Evolutionary conservation across 2,113 vertebrate species (phyloP).

Genomic region (Prolemur simus): DNA sequence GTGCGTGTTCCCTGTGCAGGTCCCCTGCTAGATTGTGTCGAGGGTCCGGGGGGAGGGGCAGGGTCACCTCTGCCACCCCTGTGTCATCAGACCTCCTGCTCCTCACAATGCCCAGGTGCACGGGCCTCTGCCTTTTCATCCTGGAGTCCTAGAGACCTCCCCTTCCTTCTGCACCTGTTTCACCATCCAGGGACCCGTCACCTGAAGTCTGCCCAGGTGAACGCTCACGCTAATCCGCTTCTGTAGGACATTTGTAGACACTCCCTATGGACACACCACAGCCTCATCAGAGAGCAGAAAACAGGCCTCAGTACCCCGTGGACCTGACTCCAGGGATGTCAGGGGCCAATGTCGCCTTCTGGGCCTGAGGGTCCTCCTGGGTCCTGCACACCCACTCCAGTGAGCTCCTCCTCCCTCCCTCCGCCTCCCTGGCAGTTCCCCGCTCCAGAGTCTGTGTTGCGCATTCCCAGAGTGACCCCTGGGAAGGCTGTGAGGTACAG

Average conservation of each 20-base stretch:
- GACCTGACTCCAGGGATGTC: not conserved
- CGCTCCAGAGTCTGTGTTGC: no score
- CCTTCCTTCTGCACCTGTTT: not conserved
- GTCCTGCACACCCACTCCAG: accelerated
- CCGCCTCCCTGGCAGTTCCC: not conserved
- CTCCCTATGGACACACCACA: no score
- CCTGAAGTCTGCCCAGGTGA: not conserved
- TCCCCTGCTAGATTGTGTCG: not conserved
- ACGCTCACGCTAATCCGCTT: not conserved
- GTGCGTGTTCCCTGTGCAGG: not conserved
- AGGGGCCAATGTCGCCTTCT: not conserved
- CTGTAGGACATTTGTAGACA: not conserved
- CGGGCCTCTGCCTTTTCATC: not conserved
- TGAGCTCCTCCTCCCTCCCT: not conserved
- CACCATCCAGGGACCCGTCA: not conserved
- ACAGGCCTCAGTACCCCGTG: not conserved
- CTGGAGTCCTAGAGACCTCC: not conserved
- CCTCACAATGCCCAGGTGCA: not conserved
- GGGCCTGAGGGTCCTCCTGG: not conserved
- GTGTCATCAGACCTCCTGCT: not conserved
- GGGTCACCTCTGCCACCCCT: not conserved
- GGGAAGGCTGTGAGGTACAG: accelerated
- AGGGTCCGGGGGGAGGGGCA: not conserved
- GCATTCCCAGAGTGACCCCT: not conserved
- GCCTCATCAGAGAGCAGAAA: not conserved